A percentile compares a stretch with the other conserved stretches of the same genome.
Evolutionary conservation across 2,113 vertebrate species (phyloP).

Genomic region (Sialia sialis): DNA sequence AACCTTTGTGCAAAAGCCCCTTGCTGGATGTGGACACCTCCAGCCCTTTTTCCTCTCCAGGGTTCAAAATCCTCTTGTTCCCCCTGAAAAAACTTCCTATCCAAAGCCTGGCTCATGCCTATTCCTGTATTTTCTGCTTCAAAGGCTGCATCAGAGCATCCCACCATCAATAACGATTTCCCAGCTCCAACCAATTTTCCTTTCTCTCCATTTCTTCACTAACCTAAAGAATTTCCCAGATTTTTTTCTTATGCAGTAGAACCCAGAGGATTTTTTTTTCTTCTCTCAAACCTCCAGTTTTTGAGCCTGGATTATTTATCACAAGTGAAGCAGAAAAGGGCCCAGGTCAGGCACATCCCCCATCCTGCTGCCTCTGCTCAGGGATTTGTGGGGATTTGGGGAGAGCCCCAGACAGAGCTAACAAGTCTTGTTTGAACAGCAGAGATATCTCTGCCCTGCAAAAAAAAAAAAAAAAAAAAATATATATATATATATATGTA

Average conservation of each 20-base stretch:
- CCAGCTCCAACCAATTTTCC: not conserved
- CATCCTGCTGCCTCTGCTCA: not conserved
- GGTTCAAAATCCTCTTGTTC: not conserved
- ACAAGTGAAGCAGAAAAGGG: not conserved
- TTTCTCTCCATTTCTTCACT: not conserved
- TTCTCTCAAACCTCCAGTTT: not conserved
- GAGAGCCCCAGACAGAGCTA: not conserved
- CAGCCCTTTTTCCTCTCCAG: not conserved
- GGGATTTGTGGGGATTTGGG: not conserved
- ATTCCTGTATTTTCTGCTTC: not conserved
- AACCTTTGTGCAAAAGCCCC: not conserved
- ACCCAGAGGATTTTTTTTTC: not conserved
- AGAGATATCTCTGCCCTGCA: not conserved
- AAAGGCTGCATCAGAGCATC: not conserved
- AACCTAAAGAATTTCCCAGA: not conserved
- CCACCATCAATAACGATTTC: not conserved
- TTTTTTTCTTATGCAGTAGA: not conserved
- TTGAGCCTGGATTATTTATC: not conserved
- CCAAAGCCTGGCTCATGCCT: not conserved
- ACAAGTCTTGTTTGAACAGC: not conserved
- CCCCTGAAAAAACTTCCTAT: not conserved
- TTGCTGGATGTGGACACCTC: not conserved
- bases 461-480: not conserved
- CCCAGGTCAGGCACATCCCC: accelerated
- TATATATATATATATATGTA: too few species aligned